Conservation (phyloP, 2,888 invertebrate genomes). For the Stenotaenia linearis region DNA sequence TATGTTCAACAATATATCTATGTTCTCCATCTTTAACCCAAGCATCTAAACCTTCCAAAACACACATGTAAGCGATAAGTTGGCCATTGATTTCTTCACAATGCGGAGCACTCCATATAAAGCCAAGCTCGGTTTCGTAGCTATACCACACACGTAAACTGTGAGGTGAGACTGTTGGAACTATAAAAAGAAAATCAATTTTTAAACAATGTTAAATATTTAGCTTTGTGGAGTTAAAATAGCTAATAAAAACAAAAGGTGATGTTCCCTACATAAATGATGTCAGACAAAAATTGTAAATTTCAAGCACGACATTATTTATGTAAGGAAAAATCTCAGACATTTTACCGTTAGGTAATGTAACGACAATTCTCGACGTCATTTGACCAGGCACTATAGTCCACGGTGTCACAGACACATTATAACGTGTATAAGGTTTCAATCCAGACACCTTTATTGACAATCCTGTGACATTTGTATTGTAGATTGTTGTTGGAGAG, state of each 20-base stretch:
- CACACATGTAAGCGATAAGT: conserved; percentile 21
- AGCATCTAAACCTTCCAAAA: conserved; percentile 26
- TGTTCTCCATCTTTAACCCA: conserved; percentile 8
- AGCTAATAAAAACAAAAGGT: too few relatives aligned
- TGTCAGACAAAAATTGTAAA: too few relatives aligned
- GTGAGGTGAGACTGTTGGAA: not conserved
- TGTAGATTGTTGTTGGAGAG: not conserved
- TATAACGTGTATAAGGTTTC: not conserved
- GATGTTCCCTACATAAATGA: too few relatives aligned
- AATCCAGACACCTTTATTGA: not conserved
- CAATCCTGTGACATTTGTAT: not conserved
- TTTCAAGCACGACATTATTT: too few relatives aligned
- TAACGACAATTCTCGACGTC: not conserved
- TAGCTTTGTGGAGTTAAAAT: too few relatives aligned
- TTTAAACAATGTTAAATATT: too few relatives aligned
- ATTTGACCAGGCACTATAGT: conserved; percentile 21
- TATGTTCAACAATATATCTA: conserved; percentile 28
- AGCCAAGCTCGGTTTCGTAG: conserved; percentile 27
- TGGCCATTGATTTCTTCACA: not conserved
- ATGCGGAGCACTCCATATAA: conserved; percentile 22
- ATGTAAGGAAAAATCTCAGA: too few relatives aligned
- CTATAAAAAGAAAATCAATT: not conserved
- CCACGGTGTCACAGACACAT: conserved; percentile 24
- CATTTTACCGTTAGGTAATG: not conserved
- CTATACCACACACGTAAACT: conserved; percentile 22